These are phyloP conservation scores for Gymnoscelis rufifasciata DNA, from an alignment of 2,888 invertebrate species.

Conservation along the genomic window DNA sequence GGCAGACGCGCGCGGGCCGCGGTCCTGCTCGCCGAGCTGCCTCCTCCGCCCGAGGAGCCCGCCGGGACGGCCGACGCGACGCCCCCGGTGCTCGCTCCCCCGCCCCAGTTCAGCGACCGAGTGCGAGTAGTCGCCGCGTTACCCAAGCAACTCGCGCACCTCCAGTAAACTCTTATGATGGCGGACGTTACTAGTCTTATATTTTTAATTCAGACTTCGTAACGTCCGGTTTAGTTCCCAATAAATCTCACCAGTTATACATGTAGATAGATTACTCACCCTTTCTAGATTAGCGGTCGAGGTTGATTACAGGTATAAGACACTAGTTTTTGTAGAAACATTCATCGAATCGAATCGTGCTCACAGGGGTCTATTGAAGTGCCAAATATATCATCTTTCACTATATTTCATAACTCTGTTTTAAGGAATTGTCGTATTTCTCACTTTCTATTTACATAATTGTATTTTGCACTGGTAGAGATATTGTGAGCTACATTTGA, in stretches of 20 bases:
- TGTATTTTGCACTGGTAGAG: conserved; percentile 22
- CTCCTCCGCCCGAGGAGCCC: conserved; percentile 87
- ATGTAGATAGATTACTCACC: conserved; percentile 24
- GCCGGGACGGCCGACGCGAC: conserved; percentile 48
- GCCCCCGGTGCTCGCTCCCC: conserved; percentile 86
- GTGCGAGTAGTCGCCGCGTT: conserved; percentile 91
- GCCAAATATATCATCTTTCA: conserved; percentile 31
- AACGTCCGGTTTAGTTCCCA: conserved; percentile 19
- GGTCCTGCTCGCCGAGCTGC: conserved; percentile 87
- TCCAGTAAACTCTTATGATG: conserved; percentile 46
- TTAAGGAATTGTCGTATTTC: conserved; percentile 19
- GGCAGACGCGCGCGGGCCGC: conserved; percentile 81
- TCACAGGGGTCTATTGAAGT: conserved; percentile 39
- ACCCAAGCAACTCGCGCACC: conserved; percentile 82
- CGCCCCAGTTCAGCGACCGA: conserved; percentile 94
- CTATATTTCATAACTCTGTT: conserved; percentile 18
- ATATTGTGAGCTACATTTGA: conserved; percentile 28
- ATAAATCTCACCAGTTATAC: conserved; percentile 29
- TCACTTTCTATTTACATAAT: conserved; percentile 18
- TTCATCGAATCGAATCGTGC: conserved; percentile 35
- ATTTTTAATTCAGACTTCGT: conserved; percentile 16
- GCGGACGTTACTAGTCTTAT: conserved; percentile 3
- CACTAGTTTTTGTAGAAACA: conserved; percentile 36
- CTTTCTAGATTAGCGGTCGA: conserved; percentile 30
- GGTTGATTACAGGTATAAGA: conserved; percentile 37